Conservation (phyloP, 2,113 vertebrate species). For the Odobenus rosmarus region DNA sequence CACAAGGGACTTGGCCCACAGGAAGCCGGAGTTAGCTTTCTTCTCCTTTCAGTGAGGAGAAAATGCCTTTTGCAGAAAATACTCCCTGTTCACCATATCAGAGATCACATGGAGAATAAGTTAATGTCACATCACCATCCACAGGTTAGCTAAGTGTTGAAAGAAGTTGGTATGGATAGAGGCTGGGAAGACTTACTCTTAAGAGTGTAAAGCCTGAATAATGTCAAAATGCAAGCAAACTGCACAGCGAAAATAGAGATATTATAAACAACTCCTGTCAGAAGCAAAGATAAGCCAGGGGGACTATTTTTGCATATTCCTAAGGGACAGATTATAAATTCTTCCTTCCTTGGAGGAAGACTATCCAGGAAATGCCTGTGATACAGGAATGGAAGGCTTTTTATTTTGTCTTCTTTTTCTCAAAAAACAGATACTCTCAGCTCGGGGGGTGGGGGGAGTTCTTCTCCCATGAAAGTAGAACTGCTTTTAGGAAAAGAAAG, state of each 20-base stretch:
- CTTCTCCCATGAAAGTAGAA: neutral
- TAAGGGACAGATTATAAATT: slow-evolving; percentile 42
- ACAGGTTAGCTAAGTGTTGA: neutral
- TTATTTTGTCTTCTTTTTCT: neutral
- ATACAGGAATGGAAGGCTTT: neutral
- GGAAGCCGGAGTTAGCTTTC: slow-evolving; percentile 61
- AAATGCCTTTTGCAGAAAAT: slow-evolving; percentile 76
- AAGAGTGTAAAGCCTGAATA: neutral
- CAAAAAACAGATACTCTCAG: neutral
- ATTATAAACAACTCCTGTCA: slow-evolving; percentile 41
- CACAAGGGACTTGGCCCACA: slow-evolving; percentile 65
- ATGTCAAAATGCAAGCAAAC: neutral
- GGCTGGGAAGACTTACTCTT: neutral
- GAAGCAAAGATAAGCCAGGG: slow-evolving; percentile 57
- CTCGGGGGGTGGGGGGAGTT: neutral
- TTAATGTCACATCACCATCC: neutral
- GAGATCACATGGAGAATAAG: slow-evolving; percentile 51
- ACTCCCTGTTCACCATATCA: slow-evolving; percentile 20
- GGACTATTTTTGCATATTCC: slow-evolving; percentile 57
- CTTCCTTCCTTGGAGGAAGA: slow-evolving; percentile 8
- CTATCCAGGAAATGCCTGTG: slow-evolving; percentile 29
- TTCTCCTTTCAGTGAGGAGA: slow-evolving; percentile 49
- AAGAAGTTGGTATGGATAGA: neutral
- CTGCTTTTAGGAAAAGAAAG: slow-evolving; percentile 44
- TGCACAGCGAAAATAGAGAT: slow-evolving; percentile 4